Percentiles rank a stretch among this genome's conserved stretches.
phyloP scores from a whole-genome alignment of 64 coral and sea anemone species.

The Actinia tenebrosa region DNA sequence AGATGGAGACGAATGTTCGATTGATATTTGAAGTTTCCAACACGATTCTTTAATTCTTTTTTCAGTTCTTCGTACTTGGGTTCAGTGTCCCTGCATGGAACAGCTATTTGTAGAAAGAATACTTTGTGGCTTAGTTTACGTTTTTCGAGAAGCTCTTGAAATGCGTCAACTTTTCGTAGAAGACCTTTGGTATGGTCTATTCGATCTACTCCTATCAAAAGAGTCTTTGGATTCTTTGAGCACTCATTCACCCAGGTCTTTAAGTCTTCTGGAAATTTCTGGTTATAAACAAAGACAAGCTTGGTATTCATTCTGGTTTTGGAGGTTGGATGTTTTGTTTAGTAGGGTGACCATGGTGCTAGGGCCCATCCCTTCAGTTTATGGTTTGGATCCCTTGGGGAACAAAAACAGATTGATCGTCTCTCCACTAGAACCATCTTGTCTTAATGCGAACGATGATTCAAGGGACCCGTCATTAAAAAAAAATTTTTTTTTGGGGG shows the following conservation, averaged over 20 bases:
- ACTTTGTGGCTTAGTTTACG: not conserved
- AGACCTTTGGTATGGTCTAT: constrained; percentile 6
- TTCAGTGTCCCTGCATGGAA: not conserved
- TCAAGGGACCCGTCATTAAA: no score
- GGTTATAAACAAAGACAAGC: not conserved
- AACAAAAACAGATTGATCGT: no score
- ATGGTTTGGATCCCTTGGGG: no score
- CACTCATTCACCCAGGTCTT: not conserved
- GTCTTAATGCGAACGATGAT: no score
- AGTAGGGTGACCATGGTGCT: no score
- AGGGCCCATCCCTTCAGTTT: no score
- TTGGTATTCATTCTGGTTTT: no score
- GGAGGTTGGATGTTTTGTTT: no score
- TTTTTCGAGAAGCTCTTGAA: not conserved
- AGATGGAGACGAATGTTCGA: not conserved
- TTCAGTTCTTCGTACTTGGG: not conserved
- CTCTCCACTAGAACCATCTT: no score
- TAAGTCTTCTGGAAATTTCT: not conserved
- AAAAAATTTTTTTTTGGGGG: no score
- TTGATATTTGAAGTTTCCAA: not conserved
- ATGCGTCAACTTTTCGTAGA: not conserved
- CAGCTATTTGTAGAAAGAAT: not conserved
- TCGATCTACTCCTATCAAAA: not conserved
- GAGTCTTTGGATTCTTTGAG: not conserved
- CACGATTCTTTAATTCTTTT: not conserved